Evolutionary conservation across 2,888 invertebrate species (phyloP), one percentile per base, ranked within the genome.

Genomic region (Platycheirus albimanus): DNA sequence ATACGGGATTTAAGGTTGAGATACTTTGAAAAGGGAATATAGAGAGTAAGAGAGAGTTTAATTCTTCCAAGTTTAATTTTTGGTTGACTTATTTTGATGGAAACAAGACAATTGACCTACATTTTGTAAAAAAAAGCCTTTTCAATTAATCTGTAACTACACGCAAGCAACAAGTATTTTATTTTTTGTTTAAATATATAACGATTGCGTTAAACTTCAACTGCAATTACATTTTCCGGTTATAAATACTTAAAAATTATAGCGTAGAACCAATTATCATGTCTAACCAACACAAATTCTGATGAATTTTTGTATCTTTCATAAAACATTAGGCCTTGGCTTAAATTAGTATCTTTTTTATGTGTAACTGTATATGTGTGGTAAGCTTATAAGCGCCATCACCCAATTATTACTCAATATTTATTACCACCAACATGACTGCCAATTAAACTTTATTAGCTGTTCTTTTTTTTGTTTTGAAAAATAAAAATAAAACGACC

Each of bases 351-450:
- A n/a, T 56, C 5, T 38, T 24, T 56, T 38, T 51, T 38, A 54
- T 24, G 1, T 38, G 36, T n/a, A n/a, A 11, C 13, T 38, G 5
- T 2, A 1, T 36, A 13, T 24, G 11, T 38, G 56, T 38, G 30
- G 45, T 43, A 8, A 17, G 1, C 4, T 28, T 28, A 28, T 38
- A 15, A 24, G 38, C 58, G 58, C 58, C 41, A 58, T 58, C 24
- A 41, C 15, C 58, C 58, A 41, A 58, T 41, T 58, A 28, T 58
- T 58, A 2, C 41, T 41, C 24, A 58, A 58, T 58, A 41, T 58
- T 24, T 58, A 24, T 41, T 36, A 17, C 56, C 24, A 54, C 7
- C 41, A 41, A 15, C 6, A 36, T 15, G 13, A 38, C 13, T 28
- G 28, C 28, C 58, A 41, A 24, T 58, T 58, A 58, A 41, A 38